phyloP scores from a whole-genome alignment of 2,113 vertebrate genomes.

The Pelvicachromis taeniatus region DNA sequence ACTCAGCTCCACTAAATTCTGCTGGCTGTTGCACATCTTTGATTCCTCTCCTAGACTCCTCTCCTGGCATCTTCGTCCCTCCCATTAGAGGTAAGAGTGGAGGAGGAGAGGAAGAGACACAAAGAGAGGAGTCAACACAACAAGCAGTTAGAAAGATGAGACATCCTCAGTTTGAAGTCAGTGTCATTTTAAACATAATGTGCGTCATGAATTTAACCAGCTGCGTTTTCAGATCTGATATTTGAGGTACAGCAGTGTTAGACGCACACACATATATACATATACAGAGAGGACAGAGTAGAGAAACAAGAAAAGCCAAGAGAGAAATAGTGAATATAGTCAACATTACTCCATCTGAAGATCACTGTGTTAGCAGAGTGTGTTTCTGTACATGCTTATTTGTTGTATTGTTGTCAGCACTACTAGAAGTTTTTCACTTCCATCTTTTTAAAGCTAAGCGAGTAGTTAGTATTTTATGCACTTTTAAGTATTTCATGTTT shows the following conservation, averaged over 20 bases:
- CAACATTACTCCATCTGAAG: neutral
- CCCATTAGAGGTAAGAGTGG: neutral
- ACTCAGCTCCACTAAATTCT: neutral
- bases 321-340: neutral
- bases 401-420: neutral
- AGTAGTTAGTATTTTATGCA: neutral
- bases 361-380: neutral
- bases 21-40: neutral
- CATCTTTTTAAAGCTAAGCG: neutral
- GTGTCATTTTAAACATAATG: neutral
- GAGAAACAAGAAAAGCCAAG: neutral
- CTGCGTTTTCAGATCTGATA: neutral
- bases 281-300: neutral
- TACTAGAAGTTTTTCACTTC: neutral
- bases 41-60: neutral
- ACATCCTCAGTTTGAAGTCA: neutral
- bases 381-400: neutral
- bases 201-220: neutral
- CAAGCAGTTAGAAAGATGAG: neutral
- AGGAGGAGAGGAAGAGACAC: neutral
- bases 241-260: neutral
- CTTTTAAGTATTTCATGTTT: neutral
- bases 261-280: neutral
- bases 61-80: neutral
- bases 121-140: neutral